phyloP scores from a whole-genome alignment of 2,113 vertebrate genomes.

The Alligator sinensis region DNA sequence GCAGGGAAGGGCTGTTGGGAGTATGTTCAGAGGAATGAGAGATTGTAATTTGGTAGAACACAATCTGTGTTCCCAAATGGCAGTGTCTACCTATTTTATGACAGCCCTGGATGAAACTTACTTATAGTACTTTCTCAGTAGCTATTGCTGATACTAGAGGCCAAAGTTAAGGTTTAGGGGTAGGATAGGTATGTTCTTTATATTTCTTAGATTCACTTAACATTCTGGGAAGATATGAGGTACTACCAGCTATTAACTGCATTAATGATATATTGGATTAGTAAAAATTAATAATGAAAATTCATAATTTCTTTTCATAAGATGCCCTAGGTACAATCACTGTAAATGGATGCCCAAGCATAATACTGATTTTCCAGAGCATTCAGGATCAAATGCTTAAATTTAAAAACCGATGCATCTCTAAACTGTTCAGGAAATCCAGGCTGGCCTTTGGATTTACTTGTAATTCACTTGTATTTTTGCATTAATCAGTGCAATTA shows the following conservation, averaged over 20 bases:
- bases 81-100: background rate
- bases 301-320: background rate
- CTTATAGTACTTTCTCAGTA: background rate
- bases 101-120: background rate
- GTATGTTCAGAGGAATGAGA: background rate
- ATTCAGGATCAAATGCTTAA: background rate
- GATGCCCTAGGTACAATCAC: background rate
- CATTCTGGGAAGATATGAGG: background rate
- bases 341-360: background rate
- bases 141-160: background rate
- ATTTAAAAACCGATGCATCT: background rate
- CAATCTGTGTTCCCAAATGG: background rate
- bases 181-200: background rate
- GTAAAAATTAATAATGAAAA: background rate
- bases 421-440: background rate
- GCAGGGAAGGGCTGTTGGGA: background rate
- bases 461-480: constrained; percentile 1
- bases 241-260: background rate
- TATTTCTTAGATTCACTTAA: background rate
- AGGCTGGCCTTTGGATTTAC: background rate
- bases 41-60: background rate
- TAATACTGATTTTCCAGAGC: background rate
- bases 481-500: background rate
- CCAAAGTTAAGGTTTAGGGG: background rate
- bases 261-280: background rate